Base-by-base conservation (phyloP, 2,113 vertebrate genomes). In the Pedetes capensis region DNA sequence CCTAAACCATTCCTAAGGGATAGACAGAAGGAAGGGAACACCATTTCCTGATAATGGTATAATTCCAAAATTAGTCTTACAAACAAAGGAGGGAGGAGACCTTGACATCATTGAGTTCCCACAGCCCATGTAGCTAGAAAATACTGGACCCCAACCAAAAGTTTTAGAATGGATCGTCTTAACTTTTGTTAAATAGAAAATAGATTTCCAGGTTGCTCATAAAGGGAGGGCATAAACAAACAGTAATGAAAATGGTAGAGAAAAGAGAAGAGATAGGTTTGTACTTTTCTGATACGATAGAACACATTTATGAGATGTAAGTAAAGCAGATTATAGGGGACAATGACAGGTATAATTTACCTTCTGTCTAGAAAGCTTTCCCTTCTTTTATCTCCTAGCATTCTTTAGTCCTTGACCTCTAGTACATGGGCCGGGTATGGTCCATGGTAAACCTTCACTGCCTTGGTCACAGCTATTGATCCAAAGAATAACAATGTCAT, bases 1-100 rank as follows among this genome's bases (percentile, higher is more conserved):
- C n/a, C n/a, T 93, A 69, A 61, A 57, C 32, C 23, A 85, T 75
- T 94, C 90, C 92, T 96, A 88, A 94, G 91, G 81, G 91, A 97
- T 95, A 75, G 94, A 95, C 87, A 96, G 95, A 97, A 97, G 95
- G 95, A 97, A 96, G 81, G 95, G 95, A 92, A 83, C n/a, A 79
- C 90, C 47, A 86, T 96, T 97, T 97, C 96, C 96, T 95, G 95
- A 93, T 96, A 85, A 79, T 64, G 63, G 5, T 88, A 29, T 82
- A 55, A 96, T 95, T 96, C 97, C 94, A 97, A 97, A 97, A 96
- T 97, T 96, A 97, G 94, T 64, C 69, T 88, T 78, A 79, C 18
- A 95, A 96, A 96, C 95, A 96, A 97, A 97, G 79, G 81, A 92
- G 29, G 85, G 91, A 96, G 95, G 86, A 37, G 88, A 92, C 85